Base-by-base conservation (phyloP, 30 jellyfish, hydroid and myxozoan species). In the Sanderia malayensis region DNA sequence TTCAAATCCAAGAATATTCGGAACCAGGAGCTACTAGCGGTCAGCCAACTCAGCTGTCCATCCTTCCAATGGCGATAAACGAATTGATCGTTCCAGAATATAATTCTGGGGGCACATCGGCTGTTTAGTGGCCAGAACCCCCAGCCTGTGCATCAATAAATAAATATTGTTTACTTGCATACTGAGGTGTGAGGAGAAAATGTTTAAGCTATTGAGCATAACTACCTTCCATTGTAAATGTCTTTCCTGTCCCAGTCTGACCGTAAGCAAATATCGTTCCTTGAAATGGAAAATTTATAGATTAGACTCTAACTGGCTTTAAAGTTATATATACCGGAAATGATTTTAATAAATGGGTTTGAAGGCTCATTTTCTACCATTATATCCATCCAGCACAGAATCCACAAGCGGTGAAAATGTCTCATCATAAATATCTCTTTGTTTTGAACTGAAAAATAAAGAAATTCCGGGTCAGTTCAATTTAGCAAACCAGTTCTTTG, bases 191-290 rank as follows among this genome's bases (percentile, higher is more conserved):
- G n/a, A n/a, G n/a, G n/a, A n/a, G n/a, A n/a, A n/a, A n/a, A n/a
- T n/a, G n/a, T n/a, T n/a, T n/a, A n/a, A n/a, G n/a, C 55, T 41
- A 41, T 41, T 8, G 55, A 41, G 8, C 11, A 21, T 9, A 1
- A 21, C 13, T 67, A 87, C 98, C 98, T 84, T 91, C 98, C 98
- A 91, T 91, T 8, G 98, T 91, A 47, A 76, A 91, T 17, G 98
- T 91, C 37, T 91, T 91, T 17, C 98, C 98, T 1, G 98, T 91
- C 20, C 98, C 98, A 0, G 98, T 91, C 64, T 91, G 98, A 0
- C 98, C 98, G 57, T 91, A 91, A 20, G 95, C 95, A 82, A 82
- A 89, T 28, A 89, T 87, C 10, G 96, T 87, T 3, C 96, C 96
- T 87, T 76, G 41, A 17, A 59, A 20, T 21, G 31, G 8, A 31